A percentile compares a stretch with the other conserved stretches of the same genome.
Conservation (phyloP, 2,888 invertebrate species). For the Scaptodrosophila latifasciaeformis region DNA sequence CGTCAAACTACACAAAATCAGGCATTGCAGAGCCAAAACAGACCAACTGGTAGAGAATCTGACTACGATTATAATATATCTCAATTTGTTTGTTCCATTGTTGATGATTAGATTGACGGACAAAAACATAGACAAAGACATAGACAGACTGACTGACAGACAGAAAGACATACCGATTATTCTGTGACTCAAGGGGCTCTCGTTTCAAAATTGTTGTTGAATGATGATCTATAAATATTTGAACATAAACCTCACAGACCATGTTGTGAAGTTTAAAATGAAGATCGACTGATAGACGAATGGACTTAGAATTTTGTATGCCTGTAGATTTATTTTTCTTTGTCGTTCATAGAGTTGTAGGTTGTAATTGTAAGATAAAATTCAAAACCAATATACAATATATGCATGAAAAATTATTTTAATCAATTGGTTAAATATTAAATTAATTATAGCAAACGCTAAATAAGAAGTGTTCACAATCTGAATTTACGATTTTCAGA, state of each 20-base stretch:
- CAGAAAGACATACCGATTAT: slow-evolving; percentile 27
- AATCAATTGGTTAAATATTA: too few relatives aligned
- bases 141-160: slow-evolving; percentile 15
- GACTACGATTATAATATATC: slow-evolving; percentile 75
- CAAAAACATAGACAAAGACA: slow-evolving; percentile 10
- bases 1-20: slow-evolving; percentile 68
- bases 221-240: slow-evolving; percentile 22
- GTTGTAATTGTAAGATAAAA: slow-evolving; percentile 51
- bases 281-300: slow-evolving; percentile 68
- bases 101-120: slow-evolving; percentile 68
- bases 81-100: slow-evolving; percentile 74
- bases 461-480: too few relatives aligned
- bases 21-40: slow-evolving; percentile 69
- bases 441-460: too few relatives aligned
- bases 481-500: too few relatives aligned
- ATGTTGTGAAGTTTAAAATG: slow-evolving; percentile 51
- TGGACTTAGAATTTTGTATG: slow-evolving; percentile 71
- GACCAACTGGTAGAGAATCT: slow-evolving; percentile 72
- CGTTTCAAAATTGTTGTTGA: too few relatives aligned
- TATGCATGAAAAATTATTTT: too few relatives aligned
- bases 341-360: slow-evolving; percentile 58
- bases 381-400: slow-evolving; percentile 13
- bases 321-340: slow-evolving; percentile 64
- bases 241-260: slow-evolving; percentile 24
- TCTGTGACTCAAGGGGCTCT: slow-evolving; percentile 39